A percentile compares a stretch with the other conserved stretches of the same genome.
Conservation (phyloP, 1,140 invertebrate species). For the Pseudomyrmex pallidus region DNA sequence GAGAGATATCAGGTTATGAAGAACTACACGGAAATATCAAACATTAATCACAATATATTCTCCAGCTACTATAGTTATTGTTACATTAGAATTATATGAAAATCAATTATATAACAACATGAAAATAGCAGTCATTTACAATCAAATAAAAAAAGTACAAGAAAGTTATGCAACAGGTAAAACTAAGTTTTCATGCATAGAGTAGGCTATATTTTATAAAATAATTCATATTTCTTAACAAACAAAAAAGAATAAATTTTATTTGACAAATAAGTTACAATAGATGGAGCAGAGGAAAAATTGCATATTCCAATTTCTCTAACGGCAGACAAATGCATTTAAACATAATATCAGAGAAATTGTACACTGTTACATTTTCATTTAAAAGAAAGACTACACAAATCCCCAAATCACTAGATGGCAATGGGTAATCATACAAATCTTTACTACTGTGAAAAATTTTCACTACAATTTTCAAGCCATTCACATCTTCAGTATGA, state of each 20-base stretch:
- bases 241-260: not conserved
- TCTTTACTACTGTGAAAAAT: not conserved
- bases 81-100: not conserved
- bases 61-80: not conserved
- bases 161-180: too few species aligned
- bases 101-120: conserved; percentile 4
- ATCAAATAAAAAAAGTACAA: too few species aligned
- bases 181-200: too few species aligned
- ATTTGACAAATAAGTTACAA: not conserved
- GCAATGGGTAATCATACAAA: conserved; percentile 11
- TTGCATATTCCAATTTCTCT: not conserved
- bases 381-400: not conserved
- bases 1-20: not conserved
- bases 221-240: not conserved
- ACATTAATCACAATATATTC: not conserved
- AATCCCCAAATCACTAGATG: conserved; percentile 7
- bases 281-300: conserved; percentile 7
- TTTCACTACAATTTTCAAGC: conserved; percentile 2
- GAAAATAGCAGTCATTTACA: too few species aligned
- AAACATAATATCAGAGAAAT: not conserved
- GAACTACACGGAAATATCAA: conserved; percentile 4
- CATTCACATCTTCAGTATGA: not conserved
- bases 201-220: not conserved
- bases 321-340: conserved; percentile 20
- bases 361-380: conserved; percentile 2